These are phyloP conservation scores for Aethina tumida DNA, from an alignment of 1,140 invertebrate genomes.

Conservation along the genomic window DNA sequence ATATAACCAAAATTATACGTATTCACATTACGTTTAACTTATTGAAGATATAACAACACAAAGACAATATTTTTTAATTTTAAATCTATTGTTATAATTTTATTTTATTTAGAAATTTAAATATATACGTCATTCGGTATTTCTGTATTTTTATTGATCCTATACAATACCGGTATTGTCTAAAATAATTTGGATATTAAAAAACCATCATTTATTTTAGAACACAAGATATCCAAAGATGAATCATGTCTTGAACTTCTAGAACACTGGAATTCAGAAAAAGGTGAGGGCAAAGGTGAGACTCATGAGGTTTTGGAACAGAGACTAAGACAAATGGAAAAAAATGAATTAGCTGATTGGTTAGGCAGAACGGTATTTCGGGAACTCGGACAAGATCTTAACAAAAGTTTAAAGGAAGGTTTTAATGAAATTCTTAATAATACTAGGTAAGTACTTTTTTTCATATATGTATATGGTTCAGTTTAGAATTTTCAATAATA, in stretches of 20 bases:
- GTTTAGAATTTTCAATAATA: neutral
- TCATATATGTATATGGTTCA: neutral
- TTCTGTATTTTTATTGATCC: too few species aligned
- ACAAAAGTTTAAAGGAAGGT: conserved; percentile 33
- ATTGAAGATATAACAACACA: too few species aligned
- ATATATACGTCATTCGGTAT: too few species aligned
- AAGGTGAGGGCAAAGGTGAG: conserved; percentile 41
- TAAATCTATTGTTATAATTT: too few species aligned
- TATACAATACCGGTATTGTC: too few species aligned
- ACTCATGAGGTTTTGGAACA: conserved; percentile 42
- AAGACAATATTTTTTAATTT: too few species aligned
- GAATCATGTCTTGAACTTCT: conserved; percentile 44
- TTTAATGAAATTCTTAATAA: conserved; percentile 10
- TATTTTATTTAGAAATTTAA: too few species aligned
- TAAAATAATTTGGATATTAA: neutral
- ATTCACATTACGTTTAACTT: too few species aligned
- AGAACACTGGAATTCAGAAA: conserved; percentile 44
- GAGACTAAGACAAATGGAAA: conserved; percentile 46
- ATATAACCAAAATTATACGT: too few species aligned
- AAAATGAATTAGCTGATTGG: conserved; percentile 47
- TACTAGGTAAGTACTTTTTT: neutral
- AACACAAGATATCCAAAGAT: conserved; percentile 39
- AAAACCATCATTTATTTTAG: conserved; percentile 20
- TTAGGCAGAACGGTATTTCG: conserved; percentile 46
- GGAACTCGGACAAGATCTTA: conserved; percentile 44